Evolutionary conservation across 2,113 vertebrate genomes (phyloP), one percentile per base, ranked within the genome.

Genomic region (Serinus canaria): DNA sequence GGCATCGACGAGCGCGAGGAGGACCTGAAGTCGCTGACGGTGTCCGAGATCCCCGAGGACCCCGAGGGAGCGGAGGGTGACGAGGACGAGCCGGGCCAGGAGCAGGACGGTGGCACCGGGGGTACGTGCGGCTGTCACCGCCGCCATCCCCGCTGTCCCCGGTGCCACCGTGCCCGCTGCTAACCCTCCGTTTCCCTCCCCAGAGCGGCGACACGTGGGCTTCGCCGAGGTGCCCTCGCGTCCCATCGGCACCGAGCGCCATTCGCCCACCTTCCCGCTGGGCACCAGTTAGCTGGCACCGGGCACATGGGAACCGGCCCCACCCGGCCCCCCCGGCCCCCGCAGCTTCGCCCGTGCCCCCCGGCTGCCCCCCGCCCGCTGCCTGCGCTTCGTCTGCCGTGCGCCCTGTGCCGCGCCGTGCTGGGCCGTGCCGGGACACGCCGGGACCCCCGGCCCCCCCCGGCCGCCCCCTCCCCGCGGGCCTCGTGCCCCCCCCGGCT

Each of bases 281-380:
- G 94, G 94, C 68, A 96, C 93, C 93, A 97, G 95, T 88, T 97
- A 96, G 91, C 93, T 35, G 49, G 13, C 77, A 73, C 88, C 28
- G 83, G 83, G 70, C 66, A 70, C 55, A 24, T 62, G 74, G 24
- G n/a, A n/a, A n/a, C n/a, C n/a, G n/a, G 69, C 49, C 56, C 37
- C 74, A 23, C 86, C 53, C 17, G 30, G 49, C 16, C 17, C 68
- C 53, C 11, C n/a, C 22, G 37, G 56, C 76, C 14, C 21, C 86
- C 21, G 37, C 86, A 50, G 91, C 91, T 67, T 92, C 52, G 46
- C 73, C 67, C 6, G 64, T 17, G 50, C 70, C 39, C 52, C 69
- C 69, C 49, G 35, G 37, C 35, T 68, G 66, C 66, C 66, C 44
- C 66, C 67, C 66, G 66, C 64, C 64, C 64, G 64, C 64, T 68